Conservation (phyloP, 1,140 invertebrate genomes). For the Microplitis demolitor region DNA sequence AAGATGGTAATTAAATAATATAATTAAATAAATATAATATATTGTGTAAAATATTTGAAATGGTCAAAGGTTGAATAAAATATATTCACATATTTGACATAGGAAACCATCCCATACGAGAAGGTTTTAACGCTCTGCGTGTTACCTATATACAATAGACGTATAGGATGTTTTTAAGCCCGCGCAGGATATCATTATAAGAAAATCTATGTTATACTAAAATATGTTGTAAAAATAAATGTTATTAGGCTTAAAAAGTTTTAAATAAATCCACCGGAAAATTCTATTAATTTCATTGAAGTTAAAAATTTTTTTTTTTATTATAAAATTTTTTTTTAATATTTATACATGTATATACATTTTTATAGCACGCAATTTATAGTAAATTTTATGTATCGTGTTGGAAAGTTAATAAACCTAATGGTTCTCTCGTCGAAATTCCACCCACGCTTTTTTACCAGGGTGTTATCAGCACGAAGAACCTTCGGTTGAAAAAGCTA, state of each 20-base stretch:
- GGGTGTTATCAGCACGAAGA: slow-evolving; percentile 48
- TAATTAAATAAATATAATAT: no score
- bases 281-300: no score
- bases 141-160: not conserved
- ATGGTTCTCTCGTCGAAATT: slow-evolving; percentile 58
- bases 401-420: slow-evolving; percentile 17
- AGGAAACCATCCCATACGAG: slow-evolving; percentile 49
- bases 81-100: slow-evolving; percentile 63
- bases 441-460: slow-evolving; percentile 62
- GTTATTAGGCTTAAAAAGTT: no score
- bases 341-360: no score
- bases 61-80: slow-evolving; percentile 63
- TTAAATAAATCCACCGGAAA: no score
- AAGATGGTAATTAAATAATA: no score
- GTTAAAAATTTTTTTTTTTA: no score
- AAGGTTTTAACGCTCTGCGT: slow-evolving; percentile 33
- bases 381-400: no score
- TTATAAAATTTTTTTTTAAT: no score
- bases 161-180: not conserved
- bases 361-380: no score
- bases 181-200: not conserved
- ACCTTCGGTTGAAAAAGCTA: not conserved
- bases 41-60: slow-evolving; percentile 3
- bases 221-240: no score
- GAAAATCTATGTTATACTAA: not conserved